Conservation (phyloP, 2,113 vertebrate genomes). For the Eclectus roratus region DNA sequence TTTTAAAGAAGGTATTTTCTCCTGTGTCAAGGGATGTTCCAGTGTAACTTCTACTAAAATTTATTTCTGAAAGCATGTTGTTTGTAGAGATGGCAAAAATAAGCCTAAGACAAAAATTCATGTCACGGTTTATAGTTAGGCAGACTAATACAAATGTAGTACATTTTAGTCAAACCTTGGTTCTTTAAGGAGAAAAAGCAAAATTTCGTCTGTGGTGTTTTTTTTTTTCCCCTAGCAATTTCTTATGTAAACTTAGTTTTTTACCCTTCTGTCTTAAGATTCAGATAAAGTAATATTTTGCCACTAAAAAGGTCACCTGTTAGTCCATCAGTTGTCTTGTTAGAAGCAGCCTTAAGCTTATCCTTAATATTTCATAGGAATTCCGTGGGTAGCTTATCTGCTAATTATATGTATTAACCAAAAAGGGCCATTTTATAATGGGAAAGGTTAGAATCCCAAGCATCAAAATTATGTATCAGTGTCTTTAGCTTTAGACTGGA, state of each 20-base stretch:
- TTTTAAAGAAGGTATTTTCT: conserved; percentile 71
- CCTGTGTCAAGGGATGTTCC: conserved; percentile 67
- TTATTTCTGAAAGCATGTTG: conserved; percentile 40
- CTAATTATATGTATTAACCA: not conserved
- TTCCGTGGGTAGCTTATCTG: not conserved
- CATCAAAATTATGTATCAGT: not conserved
- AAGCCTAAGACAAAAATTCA: not conserved
- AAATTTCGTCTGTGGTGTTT: not conserved
- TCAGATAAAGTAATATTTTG: not conserved
- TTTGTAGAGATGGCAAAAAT: conserved; percentile 35
- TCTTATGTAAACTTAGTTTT: not conserved
- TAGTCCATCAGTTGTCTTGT: conserved; percentile 1
- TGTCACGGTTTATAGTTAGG: not conserved
- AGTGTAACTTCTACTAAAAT: conserved; percentile 46
- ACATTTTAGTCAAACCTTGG: conserved; percentile 3
- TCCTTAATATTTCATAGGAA: not conserved
- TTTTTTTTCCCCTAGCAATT: not conserved
- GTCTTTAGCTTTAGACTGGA: not conserved
- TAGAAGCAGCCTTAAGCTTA: not conserved
- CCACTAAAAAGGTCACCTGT: not conserved
- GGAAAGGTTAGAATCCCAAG: not conserved
- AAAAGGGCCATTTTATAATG: not conserved
- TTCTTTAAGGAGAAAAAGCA: not conserved
- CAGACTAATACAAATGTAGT: conserved; percentile 16
- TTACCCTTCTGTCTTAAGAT: not conserved